Percentiles rank a stretch among this genome's conserved stretches.
phyloP scores from a whole-genome alignment of 2,797 vertebrate species.

The Tragelaphus eurycerus region DNA sequence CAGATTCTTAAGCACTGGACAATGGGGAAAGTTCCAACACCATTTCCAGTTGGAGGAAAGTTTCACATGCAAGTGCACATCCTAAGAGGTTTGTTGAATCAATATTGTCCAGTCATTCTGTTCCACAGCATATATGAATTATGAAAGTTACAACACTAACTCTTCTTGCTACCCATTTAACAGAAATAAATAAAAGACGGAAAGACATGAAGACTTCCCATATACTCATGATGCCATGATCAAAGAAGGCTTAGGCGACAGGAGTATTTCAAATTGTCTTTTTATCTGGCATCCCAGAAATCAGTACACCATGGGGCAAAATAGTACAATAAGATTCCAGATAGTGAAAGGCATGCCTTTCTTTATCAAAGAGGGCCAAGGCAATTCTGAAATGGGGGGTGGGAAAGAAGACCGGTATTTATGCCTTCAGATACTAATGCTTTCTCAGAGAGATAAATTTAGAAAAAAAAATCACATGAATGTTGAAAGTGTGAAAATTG shows the following conservation, averaged over 20 bases:
- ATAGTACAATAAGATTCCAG: neutral
- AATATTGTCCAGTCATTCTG: neutral
- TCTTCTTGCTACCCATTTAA: neutral
- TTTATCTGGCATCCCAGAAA: neutral
- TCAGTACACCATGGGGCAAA: neutral
- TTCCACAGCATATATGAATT: neutral
- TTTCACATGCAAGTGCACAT: neutral
- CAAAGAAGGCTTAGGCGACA: neutral
- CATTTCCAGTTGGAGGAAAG: neutral
- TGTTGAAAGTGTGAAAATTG: neutral
- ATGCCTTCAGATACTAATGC: neutral
- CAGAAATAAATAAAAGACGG: neutral
- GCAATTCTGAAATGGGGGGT: neutral
- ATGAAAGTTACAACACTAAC: neutral
- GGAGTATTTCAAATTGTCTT: neutral
- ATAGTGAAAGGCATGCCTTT: neutral
- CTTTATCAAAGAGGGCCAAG: neutral
- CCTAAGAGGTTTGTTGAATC: neutral
- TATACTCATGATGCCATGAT: neutral
- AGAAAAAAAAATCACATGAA: neutral
- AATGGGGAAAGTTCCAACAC: neutral
- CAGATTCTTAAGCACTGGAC: neutral
- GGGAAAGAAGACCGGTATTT: neutral
- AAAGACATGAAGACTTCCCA: neutral
- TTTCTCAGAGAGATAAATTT: constrained; percentile 2